Evolutionary conservation across 2,797 vertebrate species (phyloP).

Genomic region (Poecilia picta): DNA sequence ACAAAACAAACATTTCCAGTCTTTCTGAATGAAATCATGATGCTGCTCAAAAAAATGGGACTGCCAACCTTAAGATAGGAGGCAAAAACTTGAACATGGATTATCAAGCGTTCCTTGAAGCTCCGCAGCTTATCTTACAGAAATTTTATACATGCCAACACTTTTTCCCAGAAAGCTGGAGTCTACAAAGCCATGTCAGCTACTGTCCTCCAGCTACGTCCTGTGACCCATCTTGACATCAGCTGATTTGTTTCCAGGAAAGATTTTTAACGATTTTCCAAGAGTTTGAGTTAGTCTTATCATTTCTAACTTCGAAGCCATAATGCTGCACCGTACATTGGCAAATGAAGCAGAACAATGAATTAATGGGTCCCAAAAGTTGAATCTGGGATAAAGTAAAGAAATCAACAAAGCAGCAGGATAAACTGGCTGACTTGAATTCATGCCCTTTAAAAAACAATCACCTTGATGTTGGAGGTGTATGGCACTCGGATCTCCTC

Average conservation of each 20-base stretch:
- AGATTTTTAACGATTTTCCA: background rate
- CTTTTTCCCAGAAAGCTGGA: background rate
- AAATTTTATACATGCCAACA: background rate
- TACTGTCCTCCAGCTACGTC: background rate
- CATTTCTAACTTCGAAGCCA: background rate
- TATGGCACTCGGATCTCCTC: slow-evolving; percentile 74
- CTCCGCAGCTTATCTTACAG: background rate
- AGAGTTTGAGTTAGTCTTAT: background rate
- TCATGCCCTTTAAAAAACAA: background rate
- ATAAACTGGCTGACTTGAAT: background rate
- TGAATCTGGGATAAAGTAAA: background rate
- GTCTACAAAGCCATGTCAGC: background rate
- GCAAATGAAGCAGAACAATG: background rate
- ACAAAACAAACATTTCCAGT: background rate
- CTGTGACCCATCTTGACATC: background rate
- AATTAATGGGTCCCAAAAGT: background rate
- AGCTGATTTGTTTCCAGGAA: background rate
- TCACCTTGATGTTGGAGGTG: slow-evolving; percentile 78
- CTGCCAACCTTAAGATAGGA: background rate
- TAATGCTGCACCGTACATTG: background rate
- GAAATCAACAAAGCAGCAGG: background rate
- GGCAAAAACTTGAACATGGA: background rate
- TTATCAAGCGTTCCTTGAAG: background rate
- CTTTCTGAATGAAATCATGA: background rate
- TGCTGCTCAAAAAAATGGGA: background rate